phyloP scores from a whole-genome alignment of 2,888 invertebrate genomes.

The Cordilura impudica region DNA sequence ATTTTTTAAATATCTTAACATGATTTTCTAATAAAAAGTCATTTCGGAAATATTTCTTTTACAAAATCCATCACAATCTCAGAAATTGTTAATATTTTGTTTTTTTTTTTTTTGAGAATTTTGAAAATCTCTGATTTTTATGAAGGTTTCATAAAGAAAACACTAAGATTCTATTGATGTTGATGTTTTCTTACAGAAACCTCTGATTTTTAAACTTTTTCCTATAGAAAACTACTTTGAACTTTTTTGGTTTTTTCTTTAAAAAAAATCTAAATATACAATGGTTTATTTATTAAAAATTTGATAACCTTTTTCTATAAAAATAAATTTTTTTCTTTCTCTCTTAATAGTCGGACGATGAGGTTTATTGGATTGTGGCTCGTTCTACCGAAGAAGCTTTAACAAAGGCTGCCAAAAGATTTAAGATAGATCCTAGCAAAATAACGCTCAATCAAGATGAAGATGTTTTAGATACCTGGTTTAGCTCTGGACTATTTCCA shows the following conservation, averaged over 20 bases:
- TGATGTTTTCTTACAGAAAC: too few relatives aligned
- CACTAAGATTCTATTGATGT: too few relatives aligned
- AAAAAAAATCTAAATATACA: neutral
- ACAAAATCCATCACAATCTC: too few relatives aligned
- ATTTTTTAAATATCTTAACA: neutral
- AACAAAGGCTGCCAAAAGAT: conserved; percentile 87
- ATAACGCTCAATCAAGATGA: conserved; percentile 87
- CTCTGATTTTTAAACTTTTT: too few relatives aligned
- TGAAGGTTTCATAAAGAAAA: too few relatives aligned
- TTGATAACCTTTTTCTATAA: neutral
- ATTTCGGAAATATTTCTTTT: too few relatives aligned
- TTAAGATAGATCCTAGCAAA: conserved; percentile 80
- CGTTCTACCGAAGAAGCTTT: conserved; percentile 86
- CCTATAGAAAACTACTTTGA: too few relatives aligned
- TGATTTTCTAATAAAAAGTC: too few relatives aligned
- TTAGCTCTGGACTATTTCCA: conserved; percentile 97
- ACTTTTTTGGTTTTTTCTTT: too few relatives aligned
- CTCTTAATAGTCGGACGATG: conserved; percentile 79
- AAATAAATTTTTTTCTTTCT: neutral
- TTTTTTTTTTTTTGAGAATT: neutral
- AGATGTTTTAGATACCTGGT: conserved; percentile 99
- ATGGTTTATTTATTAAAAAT: neutral
- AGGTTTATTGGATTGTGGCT: conserved; percentile 88
- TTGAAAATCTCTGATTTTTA: too few relatives aligned
- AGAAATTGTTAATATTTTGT: too few relatives aligned